phyloP scores from a whole-genome alignment of 2,888 invertebrate genomes.

The Epinotia nisella region DNA sequence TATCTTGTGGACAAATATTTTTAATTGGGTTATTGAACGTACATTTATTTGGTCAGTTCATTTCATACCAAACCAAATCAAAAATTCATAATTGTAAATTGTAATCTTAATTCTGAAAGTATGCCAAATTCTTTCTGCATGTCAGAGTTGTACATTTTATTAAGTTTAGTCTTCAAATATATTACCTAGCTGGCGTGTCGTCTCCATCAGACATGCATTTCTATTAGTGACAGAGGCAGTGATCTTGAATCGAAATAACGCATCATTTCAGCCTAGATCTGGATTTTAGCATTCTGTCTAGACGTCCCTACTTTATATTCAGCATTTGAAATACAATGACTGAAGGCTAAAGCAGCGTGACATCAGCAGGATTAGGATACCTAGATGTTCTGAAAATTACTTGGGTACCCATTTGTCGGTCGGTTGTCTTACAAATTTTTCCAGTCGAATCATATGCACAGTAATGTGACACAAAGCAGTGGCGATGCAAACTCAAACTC shows the following conservation, averaged over 20 bases:
- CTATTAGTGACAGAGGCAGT: neutral
- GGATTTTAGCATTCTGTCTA: slow-evolving; percentile 40
- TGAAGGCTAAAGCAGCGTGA: slow-evolving; percentile 39
- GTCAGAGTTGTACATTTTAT: neutral
- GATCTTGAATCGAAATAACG: neutral
- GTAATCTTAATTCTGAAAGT: too few relatives aligned
- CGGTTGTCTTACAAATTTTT: too few relatives aligned
- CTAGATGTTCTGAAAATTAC: slow-evolving; percentile 1
- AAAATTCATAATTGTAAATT: too few relatives aligned
- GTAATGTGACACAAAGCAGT: too few relatives aligned
- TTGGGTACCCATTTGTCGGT: neutral
- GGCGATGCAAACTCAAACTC: too few relatives aligned
- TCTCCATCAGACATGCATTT: neutral
- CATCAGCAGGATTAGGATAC: slow-evolving; percentile 16
- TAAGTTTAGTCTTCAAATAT: neutral
- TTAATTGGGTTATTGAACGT: too few relatives aligned
- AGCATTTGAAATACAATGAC: slow-evolving; percentile 46
- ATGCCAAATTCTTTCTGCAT: too few relatives aligned
- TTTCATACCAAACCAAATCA: too few relatives aligned
- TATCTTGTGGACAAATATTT: too few relatives aligned
- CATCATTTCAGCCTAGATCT: slow-evolving; percentile 26
- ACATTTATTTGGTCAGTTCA: too few relatives aligned
- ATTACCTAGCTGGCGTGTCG: neutral
- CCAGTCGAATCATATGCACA: too few relatives aligned
- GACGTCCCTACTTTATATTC: slow-evolving; percentile 44